These are phyloP conservation scores for Albula glossodonta DNA, from an alignment of 2,113 vertebrate genomes.

Conservation along the genomic window DNA sequence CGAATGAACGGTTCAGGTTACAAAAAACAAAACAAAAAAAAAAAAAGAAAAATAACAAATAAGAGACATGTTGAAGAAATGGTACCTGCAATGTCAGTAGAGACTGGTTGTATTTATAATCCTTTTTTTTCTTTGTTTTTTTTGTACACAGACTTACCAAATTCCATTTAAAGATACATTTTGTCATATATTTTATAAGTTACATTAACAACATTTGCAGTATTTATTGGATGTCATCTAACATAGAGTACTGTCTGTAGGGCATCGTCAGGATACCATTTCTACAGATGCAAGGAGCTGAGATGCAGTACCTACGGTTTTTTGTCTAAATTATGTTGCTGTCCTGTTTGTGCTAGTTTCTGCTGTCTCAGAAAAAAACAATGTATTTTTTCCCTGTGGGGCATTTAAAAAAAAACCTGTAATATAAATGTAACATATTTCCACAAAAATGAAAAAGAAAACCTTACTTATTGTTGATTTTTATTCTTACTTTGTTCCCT, in stretches of 20 bases:
- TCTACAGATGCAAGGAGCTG: constrained; percentile 49
- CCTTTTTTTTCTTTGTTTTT: constrained; percentile 41
- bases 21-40: constrained; percentile 1
- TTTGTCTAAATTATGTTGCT: constrained; percentile 60
- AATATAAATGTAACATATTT: constrained; percentile 82
- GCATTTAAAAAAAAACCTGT: constrained; percentile 72
- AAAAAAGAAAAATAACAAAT: neutral
- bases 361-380: constrained; percentile 57
- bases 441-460: constrained; percentile 73
- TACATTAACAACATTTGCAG: constrained; percentile 65
- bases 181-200: constrained; percentile 73
- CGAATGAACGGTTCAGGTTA: constrained; percentile 68
- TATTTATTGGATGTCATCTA: constrained; percentile 72
- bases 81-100: constrained; percentile 71
- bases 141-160: constrained; percentile 64
- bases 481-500: neutral
- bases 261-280: constrained; percentile 44
- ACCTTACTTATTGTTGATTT: constrained; percentile 23
- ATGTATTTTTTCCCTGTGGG: constrained; percentile 54
- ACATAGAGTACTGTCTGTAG: constrained; percentile 49
- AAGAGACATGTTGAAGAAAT: constrained; percentile 63
- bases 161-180: constrained; percentile 66
- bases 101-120: constrained; percentile 63
- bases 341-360: constrained; percentile 65
- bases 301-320: constrained; percentile 52